Base-by-base conservation (phyloP, 2,888 invertebrate genomes). In the Lasioglossum pauxillum region DNA sequence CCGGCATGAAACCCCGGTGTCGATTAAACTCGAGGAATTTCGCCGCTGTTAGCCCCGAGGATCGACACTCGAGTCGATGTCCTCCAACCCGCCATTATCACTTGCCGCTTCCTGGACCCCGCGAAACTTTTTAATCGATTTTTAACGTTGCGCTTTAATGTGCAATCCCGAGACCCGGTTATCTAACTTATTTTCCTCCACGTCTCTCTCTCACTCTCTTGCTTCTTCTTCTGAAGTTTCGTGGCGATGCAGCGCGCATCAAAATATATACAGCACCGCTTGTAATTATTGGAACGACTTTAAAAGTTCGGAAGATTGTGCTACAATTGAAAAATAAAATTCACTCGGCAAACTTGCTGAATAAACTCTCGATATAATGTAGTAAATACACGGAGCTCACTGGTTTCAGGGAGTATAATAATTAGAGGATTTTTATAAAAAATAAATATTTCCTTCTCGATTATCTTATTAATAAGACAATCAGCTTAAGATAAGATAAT, bases 11-110 rank as follows among this genome's bases (percentile, higher is more conserved):
- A 78, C 57, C 53, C 38, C 38, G 53, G 75, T 27, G 75, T 69
- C 78, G 86, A 81, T 81, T 86, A 86, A 84, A 84, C 84, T 38
- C 41, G 75, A 72, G 75, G 78, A 80, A 78, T 84, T 80, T 67
- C 38, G 14, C 38, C 72, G 67, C 53, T 79, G 76, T 74, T 73
- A 77, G 35, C 67, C 35, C 69, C 35, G 64, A n/a, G 75, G 71
- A 85, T 74, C 72, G 69, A 60, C 53, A n/a, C 73, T 75, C 38
- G 49, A 75, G 44, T 10, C 77, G 73, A 44, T 81, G 79, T 71
- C 57, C 75, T 79, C 16, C 46, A 67, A 78, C 41, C 41, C 69
- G 27, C 78, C 75, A 67, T 83, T 79, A 77, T 82, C 72, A 72
- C 77, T 72, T 41, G 49, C 46, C 77, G 57, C 35, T 27, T 53